phyloP scores from a whole-genome alignment of 2,888 invertebrate species.

The Andrena chrysosceles region DNA sequence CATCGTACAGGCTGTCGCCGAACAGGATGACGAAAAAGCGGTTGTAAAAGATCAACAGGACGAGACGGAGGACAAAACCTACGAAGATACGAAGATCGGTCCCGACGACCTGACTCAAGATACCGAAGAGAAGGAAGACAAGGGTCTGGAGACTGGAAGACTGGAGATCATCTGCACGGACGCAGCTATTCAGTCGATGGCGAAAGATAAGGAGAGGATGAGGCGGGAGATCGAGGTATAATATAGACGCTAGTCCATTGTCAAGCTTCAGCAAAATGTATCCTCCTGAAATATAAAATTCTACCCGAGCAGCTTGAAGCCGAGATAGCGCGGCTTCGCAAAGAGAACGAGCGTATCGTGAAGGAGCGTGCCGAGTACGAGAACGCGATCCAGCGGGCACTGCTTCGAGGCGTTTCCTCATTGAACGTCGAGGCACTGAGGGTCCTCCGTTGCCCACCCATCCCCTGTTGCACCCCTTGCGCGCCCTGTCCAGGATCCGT shows the following conservation, averaged over 20 bases:
- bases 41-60: too few species aligned
- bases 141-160: neutral
- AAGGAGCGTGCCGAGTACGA: constrained; percentile 81
- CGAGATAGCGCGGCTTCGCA: constrained; percentile 75
- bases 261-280: neutral
- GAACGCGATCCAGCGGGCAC: constrained; percentile 80
- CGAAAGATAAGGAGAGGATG: constrained; percentile 53
- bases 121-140: too few species aligned
- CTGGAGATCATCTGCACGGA: constrained; percentile 57
- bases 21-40: too few species aligned
- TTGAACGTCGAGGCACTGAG: constrained; percentile 81
- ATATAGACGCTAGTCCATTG: neutral
- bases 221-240: constrained; percentile 72
- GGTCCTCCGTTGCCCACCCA: constrained; percentile 77
- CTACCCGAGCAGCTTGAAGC: constrained; percentile 73
- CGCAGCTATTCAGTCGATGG: constrained; percentile 50
- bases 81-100: too few species aligned
- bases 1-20: too few species aligned
- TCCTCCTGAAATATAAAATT: constrained; percentile 2
- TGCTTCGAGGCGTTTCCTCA: constrained; percentile 81
- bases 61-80: too few species aligned
- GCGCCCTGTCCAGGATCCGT: constrained; percentile 62
- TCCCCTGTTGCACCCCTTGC: constrained; percentile 74
- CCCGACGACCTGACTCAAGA: too few species aligned
- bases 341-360: constrained; percentile 79